Conservation (phyloP, 2,888 invertebrate genomes). For the Phyto melanocephala region DNA sequence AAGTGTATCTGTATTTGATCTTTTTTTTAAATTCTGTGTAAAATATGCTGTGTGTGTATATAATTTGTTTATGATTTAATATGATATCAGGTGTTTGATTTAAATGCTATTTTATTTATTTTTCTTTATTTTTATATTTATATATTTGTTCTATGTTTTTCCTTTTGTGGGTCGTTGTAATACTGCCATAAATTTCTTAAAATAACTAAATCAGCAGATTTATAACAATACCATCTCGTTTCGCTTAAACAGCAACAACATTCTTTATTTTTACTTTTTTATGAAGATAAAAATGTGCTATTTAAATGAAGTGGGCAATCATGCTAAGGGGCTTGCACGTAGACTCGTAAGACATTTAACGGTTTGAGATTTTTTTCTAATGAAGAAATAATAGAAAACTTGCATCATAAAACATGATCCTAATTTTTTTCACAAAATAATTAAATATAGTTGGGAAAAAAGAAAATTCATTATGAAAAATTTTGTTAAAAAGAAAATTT, state of each 20-base stretch:
- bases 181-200: not conserved
- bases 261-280: not conserved
- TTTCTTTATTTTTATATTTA: not conserved
- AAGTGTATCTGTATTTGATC: not conserved
- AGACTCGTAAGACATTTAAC: no score
- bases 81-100: constrained; percentile 23
- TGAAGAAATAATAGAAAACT: no score
- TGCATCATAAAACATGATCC: no score
- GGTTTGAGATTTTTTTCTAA: no score
- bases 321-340: no score
- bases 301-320: not conserved
- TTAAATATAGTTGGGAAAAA: no score
- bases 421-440: no score
- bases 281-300: not conserved
- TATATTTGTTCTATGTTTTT: not conserved
- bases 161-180: not conserved
- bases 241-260: not conserved
- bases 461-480: no score
- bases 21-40: not conserved
- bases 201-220: not conserved
- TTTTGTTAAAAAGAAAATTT: no score
- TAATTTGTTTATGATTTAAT: constrained; percentile 29
- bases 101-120: constrained; percentile 7
- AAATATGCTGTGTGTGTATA: not conserved
- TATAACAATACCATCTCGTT: not conserved